Evolutionary conservation across 2,888 invertebrate genomes (phyloP).

Genomic region (Asteroscopus sphinx): DNA sequence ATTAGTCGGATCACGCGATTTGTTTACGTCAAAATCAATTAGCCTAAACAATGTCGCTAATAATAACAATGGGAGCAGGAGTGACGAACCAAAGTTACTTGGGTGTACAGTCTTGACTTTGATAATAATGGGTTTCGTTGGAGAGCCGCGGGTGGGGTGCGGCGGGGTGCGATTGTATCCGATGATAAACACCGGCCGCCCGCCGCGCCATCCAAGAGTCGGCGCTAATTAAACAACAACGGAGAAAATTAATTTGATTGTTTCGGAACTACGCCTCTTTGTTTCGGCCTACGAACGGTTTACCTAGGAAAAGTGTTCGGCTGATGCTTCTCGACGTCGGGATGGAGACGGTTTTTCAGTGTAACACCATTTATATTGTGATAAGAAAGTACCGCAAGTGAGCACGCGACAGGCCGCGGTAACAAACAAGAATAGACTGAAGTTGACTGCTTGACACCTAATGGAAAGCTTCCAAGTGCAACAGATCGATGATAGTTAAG

Average conservation of each 20-base stretch:
- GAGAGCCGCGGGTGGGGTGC: slow-evolving; percentile 67
- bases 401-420: slow-evolving; percentile 69
- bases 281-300: slow-evolving; percentile 79
- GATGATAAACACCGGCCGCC: slow-evolving; percentile 88
- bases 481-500: slow-evolving; percentile 67
- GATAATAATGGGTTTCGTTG: slow-evolving; percentile 87
- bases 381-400: slow-evolving; percentile 61
- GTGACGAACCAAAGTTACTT: slow-evolving; percentile 88
- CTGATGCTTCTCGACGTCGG: slow-evolving; percentile 68
- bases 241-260: slow-evolving; percentile 89
- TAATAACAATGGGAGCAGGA: slow-evolving; percentile 84
- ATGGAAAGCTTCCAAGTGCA: slow-evolving; percentile 81
- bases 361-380: slow-evolving; percentile 70
- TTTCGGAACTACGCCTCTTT: slow-evolving; percentile 87
- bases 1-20: slow-evolving; percentile 79
- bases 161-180: slow-evolving; percentile 84
- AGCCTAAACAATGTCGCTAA: slow-evolving; percentile 83
- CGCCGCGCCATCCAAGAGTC: slow-evolving; percentile 85
- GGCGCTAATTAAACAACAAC: slow-evolving; percentile 89
- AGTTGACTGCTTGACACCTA: slow-evolving; percentile 73
- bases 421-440: slow-evolving; percentile 77
- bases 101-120: slow-evolving; percentile 86
- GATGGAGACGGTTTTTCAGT: slow-evolving; percentile 65
- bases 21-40: slow-evolving; percentile 82
- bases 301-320: slow-evolving; percentile 82